phyloP scores from a whole-genome alignment of 2,888 invertebrate species.

The Ormyrus pomaceus region DNA sequence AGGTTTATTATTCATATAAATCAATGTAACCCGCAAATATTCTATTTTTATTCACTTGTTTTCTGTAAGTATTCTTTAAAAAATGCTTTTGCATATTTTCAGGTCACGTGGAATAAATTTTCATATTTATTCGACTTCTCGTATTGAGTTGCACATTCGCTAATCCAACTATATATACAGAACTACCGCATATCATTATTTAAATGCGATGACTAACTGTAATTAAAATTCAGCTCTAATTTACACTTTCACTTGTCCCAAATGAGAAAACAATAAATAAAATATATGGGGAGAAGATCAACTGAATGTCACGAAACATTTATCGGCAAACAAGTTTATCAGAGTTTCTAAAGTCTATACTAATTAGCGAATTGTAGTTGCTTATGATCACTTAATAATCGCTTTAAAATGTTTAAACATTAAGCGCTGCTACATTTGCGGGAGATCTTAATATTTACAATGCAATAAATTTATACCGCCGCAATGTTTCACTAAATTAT shows the following conservation, averaged over 20 bases:
- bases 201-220: constrained; percentile 51
- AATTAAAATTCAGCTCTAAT: constrained; percentile 45
- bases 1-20: background rate
- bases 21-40: background rate
- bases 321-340: background rate
- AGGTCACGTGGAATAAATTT: constrained; percentile 47
- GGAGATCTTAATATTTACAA: constrained; percentile 14
- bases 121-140: constrained; percentile 44
- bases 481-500: constrained; percentile 38
- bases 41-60: background rate
- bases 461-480: constrained; percentile 26
- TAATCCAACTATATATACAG: constrained; percentile 35
- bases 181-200: constrained; percentile 44
- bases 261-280: constrained; percentile 34
- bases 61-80: constrained; percentile 28
- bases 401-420: constrained; percentile 3
- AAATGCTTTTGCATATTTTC: constrained; percentile 34
- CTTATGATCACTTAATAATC: constrained; percentile 22
- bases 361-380: background rate
- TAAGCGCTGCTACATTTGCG: background rate
- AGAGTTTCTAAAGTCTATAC: no score
- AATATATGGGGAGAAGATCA: background rate
- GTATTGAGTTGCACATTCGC: constrained; percentile 27
- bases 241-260: constrained; percentile 55
- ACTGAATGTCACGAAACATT: background rate